phyloP scores from a whole-genome alignment of 2,797 vertebrate genomes.

The Poecilia velifera region DNA sequence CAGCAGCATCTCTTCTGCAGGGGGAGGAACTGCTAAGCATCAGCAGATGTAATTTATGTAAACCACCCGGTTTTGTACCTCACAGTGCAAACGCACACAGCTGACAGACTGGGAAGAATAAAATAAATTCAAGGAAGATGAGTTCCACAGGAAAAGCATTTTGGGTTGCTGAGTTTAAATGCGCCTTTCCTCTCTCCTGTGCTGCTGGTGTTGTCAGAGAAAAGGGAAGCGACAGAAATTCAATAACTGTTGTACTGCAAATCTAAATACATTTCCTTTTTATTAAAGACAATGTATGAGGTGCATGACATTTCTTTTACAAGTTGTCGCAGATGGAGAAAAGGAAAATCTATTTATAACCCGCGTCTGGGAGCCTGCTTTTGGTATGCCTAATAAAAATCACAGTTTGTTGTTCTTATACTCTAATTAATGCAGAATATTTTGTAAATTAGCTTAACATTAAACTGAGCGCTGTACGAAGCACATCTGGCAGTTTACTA shows the following conservation, averaged over 20 bases:
- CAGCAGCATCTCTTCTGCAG: neutral
- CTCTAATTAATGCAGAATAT: neutral
- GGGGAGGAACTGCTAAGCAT: neutral
- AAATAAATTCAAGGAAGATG: neutral
- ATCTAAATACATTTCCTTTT: neutral
- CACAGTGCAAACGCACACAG: neutral
- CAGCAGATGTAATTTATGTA: neutral
- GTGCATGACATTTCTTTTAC: neutral
- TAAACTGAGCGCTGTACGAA: neutral
- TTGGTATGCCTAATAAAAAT: neutral
- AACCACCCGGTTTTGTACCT: neutral
- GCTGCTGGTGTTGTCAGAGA: neutral
- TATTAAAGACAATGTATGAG: neutral
- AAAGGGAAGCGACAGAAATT: neutral
- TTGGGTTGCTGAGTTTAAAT: neutral
- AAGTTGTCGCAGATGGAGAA: neutral
- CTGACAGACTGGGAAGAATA: neutral
- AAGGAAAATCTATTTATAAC: neutral
- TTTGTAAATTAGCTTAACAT: neutral
- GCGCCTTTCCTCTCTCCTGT: neutral
- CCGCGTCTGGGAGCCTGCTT: neutral
- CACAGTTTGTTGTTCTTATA: neutral
- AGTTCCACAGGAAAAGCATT: neutral
- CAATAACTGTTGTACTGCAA: neutral
- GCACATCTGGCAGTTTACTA: neutral